Conservation (phyloP, 2,113 vertebrate genomes). For the Galemys pyrenaicus region DNA sequence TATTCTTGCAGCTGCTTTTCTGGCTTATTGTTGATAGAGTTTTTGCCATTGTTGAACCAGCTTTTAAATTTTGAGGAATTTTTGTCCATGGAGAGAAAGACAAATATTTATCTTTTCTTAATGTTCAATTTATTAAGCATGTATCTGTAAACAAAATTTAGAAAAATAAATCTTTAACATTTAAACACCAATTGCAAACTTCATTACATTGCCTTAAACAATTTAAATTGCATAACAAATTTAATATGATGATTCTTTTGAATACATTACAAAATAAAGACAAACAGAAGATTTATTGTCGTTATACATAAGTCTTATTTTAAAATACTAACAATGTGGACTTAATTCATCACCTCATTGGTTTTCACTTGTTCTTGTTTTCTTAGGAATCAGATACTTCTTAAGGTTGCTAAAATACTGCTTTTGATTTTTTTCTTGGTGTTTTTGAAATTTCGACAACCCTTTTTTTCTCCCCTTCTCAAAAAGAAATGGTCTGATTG, state of each 20-base stretch:
- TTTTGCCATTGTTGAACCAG: background rate
- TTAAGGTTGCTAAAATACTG: background rate
- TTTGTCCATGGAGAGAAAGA: background rate
- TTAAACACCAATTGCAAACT: background rate
- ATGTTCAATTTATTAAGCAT: background rate
- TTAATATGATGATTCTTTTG: background rate
- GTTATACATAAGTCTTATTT: background rate
- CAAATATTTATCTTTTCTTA: constrained; percentile 1
- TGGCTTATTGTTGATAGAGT: background rate
- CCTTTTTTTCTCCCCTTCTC: no score
- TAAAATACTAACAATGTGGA: background rate
- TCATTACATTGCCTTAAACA: background rate
- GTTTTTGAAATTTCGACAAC: background rate
- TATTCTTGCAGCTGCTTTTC: background rate
- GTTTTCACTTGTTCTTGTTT: background rate
- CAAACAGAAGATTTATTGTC: background rate
- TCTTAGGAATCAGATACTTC: background rate
- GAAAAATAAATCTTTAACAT: background rate
- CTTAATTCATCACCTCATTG: background rate
- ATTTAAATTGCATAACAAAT: background rate
- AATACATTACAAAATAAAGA: background rate
- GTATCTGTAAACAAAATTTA: background rate
- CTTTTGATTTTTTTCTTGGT: background rate
- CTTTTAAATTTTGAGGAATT: background rate
- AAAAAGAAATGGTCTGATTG: background rate